A percentile compares a stretch with the other conserved stretches of the same genome.
These are phyloP conservation scores for Nomada hirtipes DNA, from an alignment of 2,888 invertebrate species.

Conservation along the genomic window DNA sequence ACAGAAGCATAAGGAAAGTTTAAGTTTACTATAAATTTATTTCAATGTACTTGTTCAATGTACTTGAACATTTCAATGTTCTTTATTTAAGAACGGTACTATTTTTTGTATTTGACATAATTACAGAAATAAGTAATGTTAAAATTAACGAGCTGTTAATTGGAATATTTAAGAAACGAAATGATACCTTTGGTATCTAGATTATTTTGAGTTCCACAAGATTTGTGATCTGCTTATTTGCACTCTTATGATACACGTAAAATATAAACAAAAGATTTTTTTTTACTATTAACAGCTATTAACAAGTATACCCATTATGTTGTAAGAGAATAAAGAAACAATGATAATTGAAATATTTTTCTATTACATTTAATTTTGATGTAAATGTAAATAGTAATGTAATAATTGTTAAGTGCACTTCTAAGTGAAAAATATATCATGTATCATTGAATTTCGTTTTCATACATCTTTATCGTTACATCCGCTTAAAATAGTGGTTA, in stretches of 20 bases:
- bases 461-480: conserved; percentile 74
- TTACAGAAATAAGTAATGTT: no score
- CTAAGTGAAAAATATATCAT: conserved; percentile 54
- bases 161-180: neutral
- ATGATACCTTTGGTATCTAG: neutral
- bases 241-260: neutral
- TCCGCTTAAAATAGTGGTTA: conserved; percentile 56
- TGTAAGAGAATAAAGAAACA: conserved; percentile 36
- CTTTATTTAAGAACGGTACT: no score
- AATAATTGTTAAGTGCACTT: conserved; percentile 9
- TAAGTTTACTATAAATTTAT: neutral
- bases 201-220: neutral
- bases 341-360: conserved; percentile 57
- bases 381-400: neutral
- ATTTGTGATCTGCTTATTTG: conserved; percentile 23
- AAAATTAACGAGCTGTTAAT: no score
- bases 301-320: conserved; percentile 46
- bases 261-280: conserved; percentile 20
- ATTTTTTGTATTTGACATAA: no score
- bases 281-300: conserved; percentile 50
- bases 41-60: no score
- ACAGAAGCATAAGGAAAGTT: neutral
- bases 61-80: no score
- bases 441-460: conserved; percentile 60
- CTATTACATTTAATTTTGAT: conserved; percentile 22